Evolutionary conservation across 2,888 invertebrate species (phyloP), one percentile per base, ranked within the genome.

Genomic region (Parasteatoda lunata): DNA sequence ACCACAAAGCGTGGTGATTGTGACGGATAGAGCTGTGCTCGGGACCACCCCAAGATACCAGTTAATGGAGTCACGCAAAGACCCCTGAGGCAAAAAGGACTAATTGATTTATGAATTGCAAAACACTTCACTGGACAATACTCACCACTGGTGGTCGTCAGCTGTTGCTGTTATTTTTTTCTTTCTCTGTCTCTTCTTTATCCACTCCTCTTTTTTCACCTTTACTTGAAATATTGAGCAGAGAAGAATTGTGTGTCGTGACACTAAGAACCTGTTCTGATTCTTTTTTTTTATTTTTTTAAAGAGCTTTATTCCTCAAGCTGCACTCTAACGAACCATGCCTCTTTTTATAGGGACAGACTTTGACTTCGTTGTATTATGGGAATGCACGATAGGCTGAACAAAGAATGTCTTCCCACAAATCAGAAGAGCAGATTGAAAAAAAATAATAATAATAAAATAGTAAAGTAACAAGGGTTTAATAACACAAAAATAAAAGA

Each of bases 21-120:
- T 64, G 70, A 71, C 64, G 48, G 71, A 71, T 71, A 45, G 73
- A 80, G 80, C 80, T 76, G 84, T 79, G 75, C 2, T 30, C 30
- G 30, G 76, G 84, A 85, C 84, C 84, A 85, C 84, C 84, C 84
- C 69, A 75, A 49, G 73, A 73, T n/a, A 45, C 49, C 72, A 85
- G 84, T 85, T 85, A 85, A 85, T 85, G 75, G 79, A 85, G 84
- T 85, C 84, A 85, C 84, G 84, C 78, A 68, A 30, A 30, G 73
- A 52, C 52, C 79, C 84, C 65, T 64, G 65, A 77, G 84, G 70
- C 72, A 9, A 70, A 75, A 64, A 30, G 78, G 78, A 52, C 84
- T 85, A 85, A 85, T 85, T 85, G 84, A 85, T 85, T 85, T 85
- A 85, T 85, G 84, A 85, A 85, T 85, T 85, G 79, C 84, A 85